Conservation (phyloP, 2,797 vertebrate genomes). For the Lophotriccus pileatus region DNA sequence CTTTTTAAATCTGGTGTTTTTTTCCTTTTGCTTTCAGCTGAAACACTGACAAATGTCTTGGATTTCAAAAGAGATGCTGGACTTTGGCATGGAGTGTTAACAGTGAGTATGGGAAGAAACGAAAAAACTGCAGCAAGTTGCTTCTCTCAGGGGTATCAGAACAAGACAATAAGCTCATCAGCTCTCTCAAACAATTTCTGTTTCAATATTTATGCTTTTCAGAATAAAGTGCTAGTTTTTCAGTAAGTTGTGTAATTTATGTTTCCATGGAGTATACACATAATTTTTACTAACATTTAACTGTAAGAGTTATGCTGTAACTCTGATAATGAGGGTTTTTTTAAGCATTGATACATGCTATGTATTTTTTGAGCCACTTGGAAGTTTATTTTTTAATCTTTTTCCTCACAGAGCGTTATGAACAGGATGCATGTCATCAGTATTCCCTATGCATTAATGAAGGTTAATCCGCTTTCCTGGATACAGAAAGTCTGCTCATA, state of each 20-base stretch:
- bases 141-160: neutral
- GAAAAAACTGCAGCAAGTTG: neutral
- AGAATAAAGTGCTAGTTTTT: neutral
- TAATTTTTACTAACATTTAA: neutral
- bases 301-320: neutral
- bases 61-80: slow-evolving; percentile 97
- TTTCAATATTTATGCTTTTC: neutral
- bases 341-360: neutral
- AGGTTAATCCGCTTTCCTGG: slow-evolving; percentile 97
- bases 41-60: slow-evolving; percentile 93
- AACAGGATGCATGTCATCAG: slow-evolving; percentile 96
- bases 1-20: neutral
- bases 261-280: neutral
- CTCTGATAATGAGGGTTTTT: neutral
- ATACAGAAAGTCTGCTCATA: slow-evolving; percentile 94
- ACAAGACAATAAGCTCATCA: neutral
- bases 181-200: neutral
- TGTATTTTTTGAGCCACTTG: neutral
- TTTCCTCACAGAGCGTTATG: slow-evolving; percentile 86
- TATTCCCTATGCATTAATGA: slow-evolving; percentile 96
- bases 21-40: slow-evolving; percentile 77
- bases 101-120: slow-evolving; percentile 79
- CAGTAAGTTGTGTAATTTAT: neutral
- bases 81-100: slow-evolving; percentile 93
- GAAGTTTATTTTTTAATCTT: neutral